phyloP scores from a whole-genome alignment of 2,888 invertebrate species.

The Chloromyia formosa region DNA sequence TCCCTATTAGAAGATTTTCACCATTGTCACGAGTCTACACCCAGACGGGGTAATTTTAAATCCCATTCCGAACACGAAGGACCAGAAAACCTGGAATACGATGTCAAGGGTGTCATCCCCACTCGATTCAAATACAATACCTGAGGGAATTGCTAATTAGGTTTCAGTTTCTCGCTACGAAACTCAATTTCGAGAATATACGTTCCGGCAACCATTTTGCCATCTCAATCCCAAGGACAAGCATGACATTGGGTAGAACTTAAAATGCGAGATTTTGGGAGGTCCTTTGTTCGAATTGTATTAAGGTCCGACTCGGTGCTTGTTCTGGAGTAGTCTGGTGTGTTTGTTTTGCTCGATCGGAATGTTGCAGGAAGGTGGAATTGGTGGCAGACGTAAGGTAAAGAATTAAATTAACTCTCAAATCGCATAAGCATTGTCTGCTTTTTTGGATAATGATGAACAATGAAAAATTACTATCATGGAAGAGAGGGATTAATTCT shows the following conservation, averaged over 20 bases:
- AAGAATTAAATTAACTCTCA: no score
- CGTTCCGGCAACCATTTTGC: background rate
- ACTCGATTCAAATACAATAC: slow-evolving; percentile 21
- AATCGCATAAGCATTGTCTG: no score
- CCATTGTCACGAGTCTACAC: slow-evolving; percentile 8
- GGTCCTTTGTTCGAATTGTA: background rate
- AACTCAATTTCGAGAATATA: background rate
- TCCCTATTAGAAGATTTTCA: slow-evolving; percentile 20
- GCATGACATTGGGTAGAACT: background rate
- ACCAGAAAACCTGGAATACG: background rate
- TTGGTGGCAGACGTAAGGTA: no score
- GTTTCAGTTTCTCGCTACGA: slow-evolving; percentile 22
- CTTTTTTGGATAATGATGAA: no score
- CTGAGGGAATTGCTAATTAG: slow-evolving; percentile 42
- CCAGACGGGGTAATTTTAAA: background rate
- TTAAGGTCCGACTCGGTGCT: background rate
- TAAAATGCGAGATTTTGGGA: background rate
- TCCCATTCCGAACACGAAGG: background rate
- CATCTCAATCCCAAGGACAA: background rate
- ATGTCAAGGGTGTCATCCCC: background rate
- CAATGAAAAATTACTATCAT: no score
- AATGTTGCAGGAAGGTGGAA: background rate
- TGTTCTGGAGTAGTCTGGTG: background rate
- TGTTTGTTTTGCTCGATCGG: background rate
- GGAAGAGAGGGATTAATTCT: no score